Evolutionary conservation across 2,888 invertebrate genomes (phyloP), one percentile per base, ranked within the genome.

Genomic region (Muscina levida): DNA sequence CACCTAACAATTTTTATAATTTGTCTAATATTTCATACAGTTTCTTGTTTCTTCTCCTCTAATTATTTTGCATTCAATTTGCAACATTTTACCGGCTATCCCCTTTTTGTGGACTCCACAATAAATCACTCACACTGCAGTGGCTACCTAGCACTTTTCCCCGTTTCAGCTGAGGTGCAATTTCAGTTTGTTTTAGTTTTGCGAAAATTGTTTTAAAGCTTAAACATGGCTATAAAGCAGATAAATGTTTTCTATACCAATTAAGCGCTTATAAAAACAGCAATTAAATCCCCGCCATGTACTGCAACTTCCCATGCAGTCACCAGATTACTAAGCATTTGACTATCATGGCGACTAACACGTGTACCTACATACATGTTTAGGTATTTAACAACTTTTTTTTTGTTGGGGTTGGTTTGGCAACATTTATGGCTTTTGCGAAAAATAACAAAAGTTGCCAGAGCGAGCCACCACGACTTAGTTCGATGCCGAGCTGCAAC

Each of bases 161-260:
- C n/a, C n/a, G n/a, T n/a, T n/a, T n/a, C n/a, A n/a, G n/a, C 31
- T 31, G 31, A 3, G 31, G 4, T 31, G 31, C 31, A 31, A 31
- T 31, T 31, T 31, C 1, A 26, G 15, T 15, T 22, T 13, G 17
- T 46, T 73, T 73, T 13, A 53, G 37, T 57, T 51, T 75, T 68
- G 37, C 13, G 59, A 59, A 75, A 75, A 75, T 75, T 68, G 75
- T 75, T 76, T 76, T 76, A 56, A 76, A 71, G 51, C 70, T 65
- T 62, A 76, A 76, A 44, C n/a, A 62, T 70, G 51, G 44, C 57
- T 53, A 62, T 75, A 46, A 59, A 75, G 75, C 37, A 37, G 68
- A 75, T 53, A 62, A 62, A 70, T 70, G 70, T 53, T 76, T 71
- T 70, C 44, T 17, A 15, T 44, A 71, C 75, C 70, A 76, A 76